Evolutionary conservation across 2,797 vertebrate genomes (phyloP).

Genomic region (Schizothorax lantsangensis): DNA sequence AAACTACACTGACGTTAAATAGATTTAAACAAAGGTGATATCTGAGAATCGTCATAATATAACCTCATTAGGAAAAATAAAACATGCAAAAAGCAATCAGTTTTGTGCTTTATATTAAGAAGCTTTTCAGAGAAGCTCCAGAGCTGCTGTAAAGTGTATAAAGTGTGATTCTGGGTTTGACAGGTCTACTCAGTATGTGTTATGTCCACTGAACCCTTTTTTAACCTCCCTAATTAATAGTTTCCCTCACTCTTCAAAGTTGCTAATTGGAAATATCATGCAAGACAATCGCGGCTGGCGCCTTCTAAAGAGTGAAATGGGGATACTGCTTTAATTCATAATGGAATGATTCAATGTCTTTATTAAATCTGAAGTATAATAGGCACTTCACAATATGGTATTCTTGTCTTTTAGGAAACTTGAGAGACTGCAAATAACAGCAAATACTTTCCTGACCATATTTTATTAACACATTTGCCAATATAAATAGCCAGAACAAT

Average conservation of each 20-base stretch:
- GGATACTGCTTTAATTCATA: not conserved
- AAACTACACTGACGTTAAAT: not conserved
- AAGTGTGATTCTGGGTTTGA: slow-evolving; percentile 64
- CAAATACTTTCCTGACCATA: not conserved
- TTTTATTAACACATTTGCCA: not conserved
- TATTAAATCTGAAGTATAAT: not conserved
- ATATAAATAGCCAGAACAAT: not conserved
- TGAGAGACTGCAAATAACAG: not conserved
- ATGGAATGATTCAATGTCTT: not conserved
- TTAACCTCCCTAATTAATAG: slow-evolving; percentile 75
- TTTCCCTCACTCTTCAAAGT: slow-evolving; percentile 64
- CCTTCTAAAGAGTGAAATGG: slow-evolving; percentile 12
- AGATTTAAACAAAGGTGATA: not conserved
- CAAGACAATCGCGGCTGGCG: slow-evolving; percentile 44
- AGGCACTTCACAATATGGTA: not conserved
- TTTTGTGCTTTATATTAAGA: not conserved
- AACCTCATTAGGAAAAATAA: not conserved
- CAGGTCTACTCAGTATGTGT: slow-evolving; percentile 63
- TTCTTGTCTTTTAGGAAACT: not conserved
- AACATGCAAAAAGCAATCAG: not conserved
- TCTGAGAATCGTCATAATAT: not conserved
- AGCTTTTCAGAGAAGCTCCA: slow-evolving; percentile 58
- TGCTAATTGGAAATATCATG: slow-evolving; percentile 67
- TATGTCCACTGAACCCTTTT: slow-evolving; percentile 65
- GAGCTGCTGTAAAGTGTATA: slow-evolving; percentile 63